Conservation (phyloP, 2,113 vertebrate genomes). For the Oostethus manadensis region DNA sequence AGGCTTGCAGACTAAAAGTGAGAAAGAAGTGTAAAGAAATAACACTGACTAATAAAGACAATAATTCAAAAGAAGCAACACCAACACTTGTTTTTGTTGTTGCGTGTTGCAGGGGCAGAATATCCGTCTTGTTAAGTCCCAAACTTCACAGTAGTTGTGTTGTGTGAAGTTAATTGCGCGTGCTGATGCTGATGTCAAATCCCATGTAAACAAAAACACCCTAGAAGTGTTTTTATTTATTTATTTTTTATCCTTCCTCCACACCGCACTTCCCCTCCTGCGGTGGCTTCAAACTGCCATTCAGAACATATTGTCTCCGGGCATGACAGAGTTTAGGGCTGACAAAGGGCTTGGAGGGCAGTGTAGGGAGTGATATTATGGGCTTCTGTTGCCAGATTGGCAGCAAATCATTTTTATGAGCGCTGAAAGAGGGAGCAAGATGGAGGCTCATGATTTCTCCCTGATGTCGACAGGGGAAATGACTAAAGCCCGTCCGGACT, state of each 20-base stretch:
- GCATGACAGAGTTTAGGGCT: constrained; percentile 47
- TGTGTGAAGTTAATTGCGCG: no score
- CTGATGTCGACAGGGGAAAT: constrained; percentile 26
- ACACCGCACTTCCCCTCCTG: background rate
- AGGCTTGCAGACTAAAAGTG: no score
- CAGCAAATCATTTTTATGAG: constrained; percentile 64
- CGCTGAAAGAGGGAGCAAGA: constrained; percentile 26
- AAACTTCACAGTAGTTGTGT: no score
- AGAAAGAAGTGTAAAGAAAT: no score
- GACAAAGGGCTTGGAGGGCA: constrained; percentile 48
- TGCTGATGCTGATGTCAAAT: no score
- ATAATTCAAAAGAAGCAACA: no score
- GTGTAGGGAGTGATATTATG: constrained; percentile 45
- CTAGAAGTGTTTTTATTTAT: background rate
- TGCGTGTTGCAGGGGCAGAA: no score
- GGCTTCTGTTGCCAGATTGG: constrained; percentile 52
- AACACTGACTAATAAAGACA: no score
- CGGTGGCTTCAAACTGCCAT: constrained; percentile 4
- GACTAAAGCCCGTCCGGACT: constrained; percentile 14
- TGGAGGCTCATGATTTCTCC: constrained; percentile 27
- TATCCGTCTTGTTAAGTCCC: no score
- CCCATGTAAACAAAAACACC: background rate
- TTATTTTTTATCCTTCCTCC: background rate
- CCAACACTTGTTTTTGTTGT: no score
- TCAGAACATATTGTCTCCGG: constrained; percentile 52